Evolutionary conservation across 2,113 vertebrate species (phyloP).

Genomic region (Oncorhynchus masou): DNA sequence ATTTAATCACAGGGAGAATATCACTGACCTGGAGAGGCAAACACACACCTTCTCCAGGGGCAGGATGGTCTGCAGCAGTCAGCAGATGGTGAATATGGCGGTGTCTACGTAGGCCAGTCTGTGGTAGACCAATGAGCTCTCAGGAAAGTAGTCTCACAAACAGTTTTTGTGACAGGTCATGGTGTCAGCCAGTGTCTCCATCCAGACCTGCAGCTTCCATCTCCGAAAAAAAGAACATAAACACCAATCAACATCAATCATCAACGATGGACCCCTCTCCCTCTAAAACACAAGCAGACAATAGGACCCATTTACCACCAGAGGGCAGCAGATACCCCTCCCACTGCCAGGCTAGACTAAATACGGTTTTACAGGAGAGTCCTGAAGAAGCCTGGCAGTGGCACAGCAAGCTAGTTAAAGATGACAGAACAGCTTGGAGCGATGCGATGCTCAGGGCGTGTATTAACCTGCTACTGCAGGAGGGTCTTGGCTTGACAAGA

Average conservation of each 20-base stretch:
- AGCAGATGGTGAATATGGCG: conserved; percentile 81
- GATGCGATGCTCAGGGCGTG: conserved; percentile 56
- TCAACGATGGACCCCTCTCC: background rate
- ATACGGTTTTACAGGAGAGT: conserved; percentile 37
- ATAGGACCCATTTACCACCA: conserved; percentile 27
- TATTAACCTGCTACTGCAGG: conserved; percentile 68
- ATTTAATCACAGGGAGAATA: conserved; percentile 78
- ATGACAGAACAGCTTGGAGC: conserved; percentile 68
- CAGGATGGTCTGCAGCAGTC: conserved; percentile 85
- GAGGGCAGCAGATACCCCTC: conserved; percentile 37
- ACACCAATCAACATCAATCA: background rate
- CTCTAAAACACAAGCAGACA: background rate
- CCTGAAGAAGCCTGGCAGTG: conserved; percentile 50
- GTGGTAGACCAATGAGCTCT: conserved; percentile 76
- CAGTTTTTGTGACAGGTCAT: conserved; percentile 76
- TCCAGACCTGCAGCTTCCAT: conserved; percentile 76
- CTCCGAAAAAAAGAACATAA: conserved; percentile 66
- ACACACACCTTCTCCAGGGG: conserved; percentile 88
- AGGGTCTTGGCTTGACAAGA: conserved; percentile 23
- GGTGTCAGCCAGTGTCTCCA: conserved; percentile 83
- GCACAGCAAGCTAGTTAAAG: conserved; percentile 63
- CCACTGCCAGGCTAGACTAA: conserved; percentile 30
- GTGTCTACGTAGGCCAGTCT: conserved; percentile 83
- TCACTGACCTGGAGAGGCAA: conserved; percentile 73
- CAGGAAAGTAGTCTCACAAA: conserved; percentile 67